Evolutionary conservation across 1,140 invertebrate genomes (phyloP), one percentile per base, ranked within the genome.

Genomic region (Leptinotarsa defecta): DNA sequence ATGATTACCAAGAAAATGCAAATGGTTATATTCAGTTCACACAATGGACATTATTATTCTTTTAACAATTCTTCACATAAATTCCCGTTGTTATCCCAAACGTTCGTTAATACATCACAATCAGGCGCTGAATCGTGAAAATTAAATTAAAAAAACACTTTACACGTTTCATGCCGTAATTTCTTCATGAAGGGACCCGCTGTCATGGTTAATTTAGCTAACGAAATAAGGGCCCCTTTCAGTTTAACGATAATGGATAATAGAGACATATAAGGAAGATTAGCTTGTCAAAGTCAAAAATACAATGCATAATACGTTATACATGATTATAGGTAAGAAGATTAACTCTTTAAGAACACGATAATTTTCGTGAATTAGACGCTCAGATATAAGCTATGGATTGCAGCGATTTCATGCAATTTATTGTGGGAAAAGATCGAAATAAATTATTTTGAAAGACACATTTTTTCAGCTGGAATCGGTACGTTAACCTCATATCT

Each of bases 261-360:
- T 71, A 61, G 69, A 71, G 49, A 71, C 52, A 48, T 71, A 71
- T 71, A 71, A 71, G 69, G 49, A 71, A 71, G 69, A 71, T 71
- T 71, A 57, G 49, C 48, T 71, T 71, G 69, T 71, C 69, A 71
- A 71, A 71, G 69, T 71, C 69, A 20, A 71, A 69, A 57, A 48
- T 71, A 71, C 69, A 71, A 71, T 71, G 69, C 69, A 71, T 71
- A 71, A 71, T 71, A 57, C 52, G 52, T 57, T 57, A 15, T 19
- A 57, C 52, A 57, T 57, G 52, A 57, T 57, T 57, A 57, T 57
- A 19, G 52, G 52, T 57, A 57, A 57, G 52, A 57, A 57, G 52
- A 57, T 57, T 57, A 57, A 57, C 52, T 57, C 52, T 57, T 57
- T 57, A 57, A 57, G 52, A 57, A 57, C 52, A 57, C n/a, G 52